Conservation (phyloP, 2,797 vertebrate species). For the Pseudocheirus occidentalis region DNA sequence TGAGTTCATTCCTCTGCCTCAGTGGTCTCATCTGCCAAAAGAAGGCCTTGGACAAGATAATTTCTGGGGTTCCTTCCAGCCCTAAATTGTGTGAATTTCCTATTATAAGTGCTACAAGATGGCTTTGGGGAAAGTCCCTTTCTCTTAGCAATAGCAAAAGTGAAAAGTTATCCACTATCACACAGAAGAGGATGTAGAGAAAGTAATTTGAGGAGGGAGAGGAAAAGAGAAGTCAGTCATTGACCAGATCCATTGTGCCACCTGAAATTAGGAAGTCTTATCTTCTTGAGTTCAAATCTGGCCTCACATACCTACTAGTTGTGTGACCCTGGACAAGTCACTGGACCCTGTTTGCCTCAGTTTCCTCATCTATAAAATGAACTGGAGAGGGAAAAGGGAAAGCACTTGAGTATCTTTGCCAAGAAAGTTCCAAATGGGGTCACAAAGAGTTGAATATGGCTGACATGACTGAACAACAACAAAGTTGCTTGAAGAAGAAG, state of each 20-base stretch:
- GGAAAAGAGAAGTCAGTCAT: not conserved
- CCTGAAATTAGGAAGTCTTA: not conserved
- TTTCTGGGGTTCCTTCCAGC: not conserved
- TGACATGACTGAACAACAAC: not conserved
- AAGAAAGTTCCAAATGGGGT: not conserved
- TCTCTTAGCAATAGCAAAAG: not conserved
- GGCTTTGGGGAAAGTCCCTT: not conserved
- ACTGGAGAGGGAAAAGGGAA: not conserved
- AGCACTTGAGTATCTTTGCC: not conserved
- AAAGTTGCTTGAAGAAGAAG: not conserved
- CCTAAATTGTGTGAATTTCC: not conserved
- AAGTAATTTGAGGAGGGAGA: not conserved
- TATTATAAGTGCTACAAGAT: not conserved
- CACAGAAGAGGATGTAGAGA: not conserved
- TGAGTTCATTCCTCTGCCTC: not conserved
- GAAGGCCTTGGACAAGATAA: not conserved
- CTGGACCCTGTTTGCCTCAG: not conserved
- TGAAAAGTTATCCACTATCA: not conserved
- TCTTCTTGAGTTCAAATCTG: not conserved
- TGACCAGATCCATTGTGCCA: not conserved
- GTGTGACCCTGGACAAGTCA: not conserved
- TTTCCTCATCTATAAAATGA: not conserved
- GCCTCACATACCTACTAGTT: not conserved
- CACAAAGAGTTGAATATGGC: not conserved
- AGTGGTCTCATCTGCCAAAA: not conserved